Conservation (phyloP, 2,797 vertebrate species). For the Epinephelus coioides region DNA sequence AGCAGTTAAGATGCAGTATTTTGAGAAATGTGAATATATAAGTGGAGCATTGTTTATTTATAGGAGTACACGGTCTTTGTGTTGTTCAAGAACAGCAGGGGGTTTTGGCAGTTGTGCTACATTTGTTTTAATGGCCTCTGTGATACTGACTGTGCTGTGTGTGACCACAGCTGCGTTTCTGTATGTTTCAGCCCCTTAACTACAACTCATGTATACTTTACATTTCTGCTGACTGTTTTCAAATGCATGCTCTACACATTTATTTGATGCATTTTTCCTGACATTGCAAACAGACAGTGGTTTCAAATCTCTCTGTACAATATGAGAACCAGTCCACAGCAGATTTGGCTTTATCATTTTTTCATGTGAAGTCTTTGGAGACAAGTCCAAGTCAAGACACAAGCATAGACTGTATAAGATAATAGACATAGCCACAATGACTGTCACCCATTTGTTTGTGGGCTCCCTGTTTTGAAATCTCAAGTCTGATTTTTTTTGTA, state of each 20-base stretch:
- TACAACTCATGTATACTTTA: slow-evolving; percentile 1
- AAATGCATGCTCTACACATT: background rate
- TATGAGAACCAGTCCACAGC: background rate
- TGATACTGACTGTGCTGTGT: slow-evolving; percentile 40
- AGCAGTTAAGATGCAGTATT: slow-evolving; percentile 67
- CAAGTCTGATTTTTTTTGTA: too few species aligned
- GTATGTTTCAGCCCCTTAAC: slow-evolving; percentile 5
- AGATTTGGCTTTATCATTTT: background rate
- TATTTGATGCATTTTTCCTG: slow-evolving; percentile 12
- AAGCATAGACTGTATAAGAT: too few species aligned
- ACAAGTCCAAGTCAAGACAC: too few species aligned
- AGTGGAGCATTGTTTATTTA: slow-evolving; percentile 80
- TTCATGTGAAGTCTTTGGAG: background rate
- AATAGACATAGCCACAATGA: too few species aligned
- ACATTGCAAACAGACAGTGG: background rate
- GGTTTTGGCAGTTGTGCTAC: slow-evolving; percentile 38
- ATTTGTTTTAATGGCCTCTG: slow-evolving; percentile 48
- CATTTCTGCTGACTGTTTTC: slow-evolving; percentile 3
- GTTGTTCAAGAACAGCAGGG: slow-evolving; percentile 46
- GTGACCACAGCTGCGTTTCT: slow-evolving; percentile 3
- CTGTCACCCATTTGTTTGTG: too few species aligned
- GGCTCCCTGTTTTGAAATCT: too few species aligned
- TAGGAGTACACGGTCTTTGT: slow-evolving; percentile 59
- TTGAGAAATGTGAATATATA: slow-evolving; percentile 71
- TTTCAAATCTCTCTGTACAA: background rate